Evolutionary conservation across 2,797 vertebrate species (phyloP).

Genomic region (Acanthis flammea): DNA sequence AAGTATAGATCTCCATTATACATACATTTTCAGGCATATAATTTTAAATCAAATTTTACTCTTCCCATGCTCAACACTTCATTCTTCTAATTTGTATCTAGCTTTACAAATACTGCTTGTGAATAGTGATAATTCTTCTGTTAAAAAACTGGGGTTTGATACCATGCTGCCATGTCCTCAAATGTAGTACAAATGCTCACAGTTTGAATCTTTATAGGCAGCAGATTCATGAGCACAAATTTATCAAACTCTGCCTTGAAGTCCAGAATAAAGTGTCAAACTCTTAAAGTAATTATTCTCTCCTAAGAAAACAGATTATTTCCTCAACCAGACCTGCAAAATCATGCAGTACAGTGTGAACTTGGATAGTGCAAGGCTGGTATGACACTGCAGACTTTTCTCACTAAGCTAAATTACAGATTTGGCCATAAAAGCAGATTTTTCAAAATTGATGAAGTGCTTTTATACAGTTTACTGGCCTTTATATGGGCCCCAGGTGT

Average conservation of each 20-base stretch:
- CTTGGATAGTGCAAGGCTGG: background rate
- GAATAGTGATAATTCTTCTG: background rate
- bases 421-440: background rate
- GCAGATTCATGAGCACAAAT: background rate
- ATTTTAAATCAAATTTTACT: background rate
- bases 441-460: background rate
- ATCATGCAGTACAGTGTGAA: background rate
- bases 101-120: background rate
- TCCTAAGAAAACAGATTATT: background rate
- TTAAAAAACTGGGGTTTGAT: background rate
- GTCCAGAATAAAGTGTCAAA: background rate
- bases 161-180: background rate
- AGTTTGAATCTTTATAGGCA: background rate
- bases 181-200: background rate
- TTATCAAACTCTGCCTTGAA: background rate
- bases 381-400: background rate
- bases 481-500: background rate
- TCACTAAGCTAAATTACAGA: background rate
- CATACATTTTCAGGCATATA: background rate
- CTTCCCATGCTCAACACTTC: background rate
- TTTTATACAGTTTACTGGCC: background rate
- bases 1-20: background rate
- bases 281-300: background rate
- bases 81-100: background rate
- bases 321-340: background rate